These are phyloP conservation scores for Pungitius pungitius DNA, from an alignment of 2,113 vertebrate species.

Conservation along the genomic window DNA sequence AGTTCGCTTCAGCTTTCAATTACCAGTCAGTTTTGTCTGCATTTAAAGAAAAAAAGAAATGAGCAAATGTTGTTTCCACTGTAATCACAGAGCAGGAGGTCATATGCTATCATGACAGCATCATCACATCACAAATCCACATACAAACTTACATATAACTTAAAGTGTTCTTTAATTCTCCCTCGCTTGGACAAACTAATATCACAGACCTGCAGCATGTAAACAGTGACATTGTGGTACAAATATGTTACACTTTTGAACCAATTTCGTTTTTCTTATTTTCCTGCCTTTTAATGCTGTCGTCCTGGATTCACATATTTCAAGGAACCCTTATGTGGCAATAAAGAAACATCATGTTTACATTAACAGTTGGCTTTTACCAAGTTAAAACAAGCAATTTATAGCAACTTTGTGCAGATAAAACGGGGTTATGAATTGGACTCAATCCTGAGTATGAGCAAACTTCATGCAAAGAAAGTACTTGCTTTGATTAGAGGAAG, in stretches of 20 bases:
- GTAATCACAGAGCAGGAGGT: neutral
- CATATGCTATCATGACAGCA: neutral
- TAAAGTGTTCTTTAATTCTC: too few species aligned
- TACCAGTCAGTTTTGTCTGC: neutral
- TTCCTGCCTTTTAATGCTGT: too few species aligned
- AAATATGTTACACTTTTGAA: too few species aligned
- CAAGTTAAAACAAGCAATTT: neutral
- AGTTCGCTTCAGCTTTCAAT: conserved; percentile 14
- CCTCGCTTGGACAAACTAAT: too few species aligned
- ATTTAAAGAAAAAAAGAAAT: conserved; percentile 8
- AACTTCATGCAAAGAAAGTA: neutral
- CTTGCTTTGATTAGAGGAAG: too few species aligned
- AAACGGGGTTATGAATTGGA: neutral
- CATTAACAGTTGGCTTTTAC: neutral
- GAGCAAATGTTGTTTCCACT: neutral
- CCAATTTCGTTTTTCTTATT: too few species aligned
- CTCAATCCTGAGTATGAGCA: neutral
- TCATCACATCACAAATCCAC: too few species aligned
- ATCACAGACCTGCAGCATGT: too few species aligned
- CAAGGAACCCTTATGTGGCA: neutral
- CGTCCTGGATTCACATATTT: too few species aligned
- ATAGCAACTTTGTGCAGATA: too few species aligned
- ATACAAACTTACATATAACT: too few species aligned
- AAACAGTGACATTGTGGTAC: too few species aligned
- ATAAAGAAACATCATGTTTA: neutral